Evolutionary conservation across 2,113 vertebrate species (phyloP), one percentile per base, ranked within the genome.

Genomic region (Triplophysa tibetana): DNA sequence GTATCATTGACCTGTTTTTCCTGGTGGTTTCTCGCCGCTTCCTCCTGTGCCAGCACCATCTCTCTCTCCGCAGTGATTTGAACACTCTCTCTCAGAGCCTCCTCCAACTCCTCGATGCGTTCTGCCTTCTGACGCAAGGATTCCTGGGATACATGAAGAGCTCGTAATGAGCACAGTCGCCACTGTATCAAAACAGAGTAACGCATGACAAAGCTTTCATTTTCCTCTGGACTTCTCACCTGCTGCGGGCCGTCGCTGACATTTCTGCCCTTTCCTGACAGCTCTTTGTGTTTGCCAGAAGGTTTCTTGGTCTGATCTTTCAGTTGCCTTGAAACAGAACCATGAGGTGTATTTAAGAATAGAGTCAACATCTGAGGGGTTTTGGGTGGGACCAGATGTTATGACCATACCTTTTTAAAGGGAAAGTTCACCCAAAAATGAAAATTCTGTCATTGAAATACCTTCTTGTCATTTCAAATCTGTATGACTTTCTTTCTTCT

Each of bases 1-100:
- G 43, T 54, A 67, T 24, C 45, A 33, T 92, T 92, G 92, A 98
- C 98, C 96, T 98, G 97, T 94, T 96, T 99, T 89, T 99, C 97
- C 92, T 96, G 95, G 90, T 91, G 94, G 79, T 92, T 95, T 89
- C 97, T 95, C 87, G 96, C 95, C 83, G 98, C 94, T 85, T 99
- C 98, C 92, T 99, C 97, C 91, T 99, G 98, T 67, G 97, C 98
- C 50, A 99, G 94, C 85, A 99, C 96, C 98, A 99, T 96, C 93
- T 99, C 97, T 62, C 97, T 92, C 90, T 99, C 98, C 61, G 97
- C 96, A 52, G 97, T 99, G 92, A 99, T 99, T 90, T 99, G 98
- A 81, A 99, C 98, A 75, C 98, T 99, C 86, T 99, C 98, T 89
- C 97, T 94, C 86, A 99, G 93, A 70, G 98, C 98, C 88, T 99